phyloP scores from a whole-genome alignment of 2,113 vertebrate genomes.

The Equus przewalskii region DNA sequence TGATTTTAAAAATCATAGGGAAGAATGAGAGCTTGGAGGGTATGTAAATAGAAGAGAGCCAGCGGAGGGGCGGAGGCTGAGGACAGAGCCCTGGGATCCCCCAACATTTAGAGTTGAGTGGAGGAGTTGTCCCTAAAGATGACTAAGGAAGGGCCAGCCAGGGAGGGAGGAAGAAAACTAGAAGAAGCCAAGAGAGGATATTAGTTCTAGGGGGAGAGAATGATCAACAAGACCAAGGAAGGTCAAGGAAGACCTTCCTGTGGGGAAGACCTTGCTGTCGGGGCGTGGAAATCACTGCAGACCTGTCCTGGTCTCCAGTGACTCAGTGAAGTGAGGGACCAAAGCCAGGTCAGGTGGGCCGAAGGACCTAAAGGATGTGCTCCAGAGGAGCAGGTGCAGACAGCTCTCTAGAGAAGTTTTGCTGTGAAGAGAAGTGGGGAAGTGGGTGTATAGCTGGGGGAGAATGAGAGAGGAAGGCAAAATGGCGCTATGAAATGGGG shows the following conservation, averaged over 20 bases:
- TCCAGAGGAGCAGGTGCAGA: background rate
- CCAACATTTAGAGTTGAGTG: background rate
- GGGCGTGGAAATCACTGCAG: background rate
- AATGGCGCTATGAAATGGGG: background rate
- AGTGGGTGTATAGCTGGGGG: background rate
- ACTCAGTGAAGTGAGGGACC: background rate
- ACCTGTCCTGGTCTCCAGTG: background rate
- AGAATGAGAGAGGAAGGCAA: background rate
- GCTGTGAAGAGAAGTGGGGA: background rate
- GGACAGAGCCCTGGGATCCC: background rate
- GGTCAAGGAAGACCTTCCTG: background rate
- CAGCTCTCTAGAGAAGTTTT: background rate
- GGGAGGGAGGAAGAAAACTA: background rate
- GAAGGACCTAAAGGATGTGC: background rate
- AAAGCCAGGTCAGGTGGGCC: background rate
- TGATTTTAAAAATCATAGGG: slow-evolving; percentile 37
- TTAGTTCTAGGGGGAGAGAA: background rate
- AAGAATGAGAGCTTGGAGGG: background rate
- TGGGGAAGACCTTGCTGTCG: background rate
- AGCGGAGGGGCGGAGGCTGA: background rate
- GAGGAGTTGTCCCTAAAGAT: background rate
- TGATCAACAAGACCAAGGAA: background rate
- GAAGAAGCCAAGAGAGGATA: background rate
- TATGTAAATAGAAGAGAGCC: background rate
- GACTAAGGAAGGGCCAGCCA: background rate